A percentile compares a stretch with the other conserved stretches of the same genome.
Evolutionary conservation across 2,113 vertebrate genomes (phyloP).

Genomic region (Dipodomys merriami): DNA sequence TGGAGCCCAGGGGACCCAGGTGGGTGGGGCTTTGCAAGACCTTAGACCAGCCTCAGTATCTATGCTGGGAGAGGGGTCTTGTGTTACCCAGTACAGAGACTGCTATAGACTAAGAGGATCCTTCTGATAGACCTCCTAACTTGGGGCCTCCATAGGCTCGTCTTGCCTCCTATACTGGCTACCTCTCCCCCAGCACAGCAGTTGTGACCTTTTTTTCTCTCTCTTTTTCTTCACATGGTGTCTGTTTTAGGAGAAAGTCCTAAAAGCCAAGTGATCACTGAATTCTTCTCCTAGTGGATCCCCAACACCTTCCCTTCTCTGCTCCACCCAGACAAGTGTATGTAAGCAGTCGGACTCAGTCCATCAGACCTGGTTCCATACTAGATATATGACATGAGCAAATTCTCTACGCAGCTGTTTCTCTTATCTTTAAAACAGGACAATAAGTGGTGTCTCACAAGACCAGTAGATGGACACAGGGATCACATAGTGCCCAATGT

Average conservation of each 20-base stretch:
- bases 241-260: neutral
- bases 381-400: neutral
- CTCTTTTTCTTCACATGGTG: neutral
- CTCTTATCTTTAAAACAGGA: neutral
- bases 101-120: neutral
- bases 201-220: slow-evolving; percentile 37
- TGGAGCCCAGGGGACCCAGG: neutral
- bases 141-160: neutral
- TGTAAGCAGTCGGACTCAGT: neutral
- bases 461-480: neutral
- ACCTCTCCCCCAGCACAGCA: neutral
- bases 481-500: neutral
- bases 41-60: neutral
- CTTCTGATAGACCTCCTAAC: neutral
- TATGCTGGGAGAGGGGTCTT: neutral
- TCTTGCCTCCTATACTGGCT: neutral
- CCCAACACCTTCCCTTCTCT: neutral
- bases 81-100: neutral
- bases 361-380: neutral
- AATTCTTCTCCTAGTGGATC: neutral
- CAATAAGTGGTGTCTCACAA: neutral
- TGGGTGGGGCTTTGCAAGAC: neutral
- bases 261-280: neutral
- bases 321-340: neutral
- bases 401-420: slow-evolving; percentile 22